Evolutionary conservation across 2,797 vertebrate species (phyloP).

Genomic region (Odontamblyopus lacepedii): DNA sequence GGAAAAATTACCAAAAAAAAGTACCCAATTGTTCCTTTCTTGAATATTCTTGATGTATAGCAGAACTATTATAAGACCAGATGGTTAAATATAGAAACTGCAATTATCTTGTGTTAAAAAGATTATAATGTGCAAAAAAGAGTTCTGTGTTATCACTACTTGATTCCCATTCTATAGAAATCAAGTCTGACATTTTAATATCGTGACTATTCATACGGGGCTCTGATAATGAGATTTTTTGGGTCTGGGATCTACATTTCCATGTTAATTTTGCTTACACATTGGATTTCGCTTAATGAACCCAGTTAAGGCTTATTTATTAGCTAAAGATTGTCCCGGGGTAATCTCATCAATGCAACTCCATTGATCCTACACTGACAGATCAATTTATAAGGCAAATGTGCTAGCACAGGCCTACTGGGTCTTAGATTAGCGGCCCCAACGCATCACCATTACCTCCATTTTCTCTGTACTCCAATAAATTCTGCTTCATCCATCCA

Average conservation of each 20-base stretch:
- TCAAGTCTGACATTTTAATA: no score
- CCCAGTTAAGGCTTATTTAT: background rate
- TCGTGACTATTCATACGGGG: background rate
- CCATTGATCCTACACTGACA: slow-evolving; percentile 37
- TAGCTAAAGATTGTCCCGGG: slow-evolving; percentile 8
- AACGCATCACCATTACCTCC: slow-evolving; percentile 27
- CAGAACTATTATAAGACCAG: no score
- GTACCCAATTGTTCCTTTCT: no score
- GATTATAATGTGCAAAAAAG: no score
- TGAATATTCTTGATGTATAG: no score
- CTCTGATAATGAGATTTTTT: background rate
- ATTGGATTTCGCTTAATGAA: slow-evolving; percentile 9
- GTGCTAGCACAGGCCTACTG: slow-evolving; percentile 6
- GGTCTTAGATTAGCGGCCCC: slow-evolving; percentile 8
- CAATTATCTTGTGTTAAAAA: no score
- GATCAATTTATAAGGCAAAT: slow-evolving; percentile 29
- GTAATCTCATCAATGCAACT: slow-evolving; percentile 10
- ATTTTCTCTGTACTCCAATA: slow-evolving; percentile 26
- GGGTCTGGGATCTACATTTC: background rate
- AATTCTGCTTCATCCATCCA: slow-evolving; percentile 24
- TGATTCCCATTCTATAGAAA: no score
- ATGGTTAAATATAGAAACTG: no score
- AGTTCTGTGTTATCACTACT: no score
- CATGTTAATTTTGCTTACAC: slow-evolving; percentile 8
- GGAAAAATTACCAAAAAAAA: no score